Conservation (phyloP, 2,113 vertebrate genomes). For the Chelonoidis abingdonii region DNA sequence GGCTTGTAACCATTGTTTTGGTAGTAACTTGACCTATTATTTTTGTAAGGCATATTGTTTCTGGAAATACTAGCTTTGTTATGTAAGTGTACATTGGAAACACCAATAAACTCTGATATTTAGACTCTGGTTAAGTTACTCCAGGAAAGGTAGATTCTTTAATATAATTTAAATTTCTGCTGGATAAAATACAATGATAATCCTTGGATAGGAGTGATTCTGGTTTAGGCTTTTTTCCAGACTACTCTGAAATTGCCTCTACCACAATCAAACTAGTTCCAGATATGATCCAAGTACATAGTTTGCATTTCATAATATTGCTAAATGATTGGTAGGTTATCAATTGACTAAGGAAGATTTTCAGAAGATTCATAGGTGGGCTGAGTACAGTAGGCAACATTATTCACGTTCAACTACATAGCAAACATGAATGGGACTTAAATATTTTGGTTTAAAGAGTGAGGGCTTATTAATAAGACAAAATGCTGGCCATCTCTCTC, state of each 20-base stretch:
- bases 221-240: neutral
- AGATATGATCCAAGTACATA: neutral
- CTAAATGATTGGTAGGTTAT: neutral
- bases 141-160: too few relatives aligned
- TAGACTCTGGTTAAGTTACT: neutral
- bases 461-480: neutral
- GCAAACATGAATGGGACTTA: neutral
- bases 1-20: neutral
- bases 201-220: neutral
- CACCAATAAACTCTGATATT: neutral
- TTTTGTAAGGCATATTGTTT: neutral
- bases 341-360: neutral
- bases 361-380: neutral
- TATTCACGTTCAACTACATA: neutral
- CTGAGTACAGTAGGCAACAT: neutral
- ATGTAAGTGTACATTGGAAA: neutral
- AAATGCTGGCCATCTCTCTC: fast-evolving
- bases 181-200: neutral
- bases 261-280: neutral
- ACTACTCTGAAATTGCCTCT: neutral
- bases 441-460: neutral
- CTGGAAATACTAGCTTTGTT: neutral
- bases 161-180: neutral
- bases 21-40: neutral
- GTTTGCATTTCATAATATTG: neutral